A percentile compares a stretch with the other conserved stretches of the same genome.
phyloP scores from a whole-genome alignment of 2,113 vertebrate genomes.

The Riparia riparia region DNA sequence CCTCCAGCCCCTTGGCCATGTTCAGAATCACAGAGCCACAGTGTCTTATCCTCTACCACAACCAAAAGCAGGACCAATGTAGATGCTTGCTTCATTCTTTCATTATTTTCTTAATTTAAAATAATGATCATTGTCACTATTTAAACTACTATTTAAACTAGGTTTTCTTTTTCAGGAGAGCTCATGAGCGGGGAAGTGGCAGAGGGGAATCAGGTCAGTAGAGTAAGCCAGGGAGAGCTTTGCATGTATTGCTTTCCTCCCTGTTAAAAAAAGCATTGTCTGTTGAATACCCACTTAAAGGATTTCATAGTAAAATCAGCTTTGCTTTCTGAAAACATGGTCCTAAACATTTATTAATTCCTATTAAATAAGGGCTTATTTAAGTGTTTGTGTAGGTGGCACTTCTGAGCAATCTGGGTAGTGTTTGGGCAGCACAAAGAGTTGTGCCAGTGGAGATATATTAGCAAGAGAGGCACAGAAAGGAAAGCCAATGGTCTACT shows the following conservation, averaged over 20 bases:
- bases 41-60: neutral
- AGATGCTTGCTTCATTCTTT: neutral
- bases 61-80: neutral
- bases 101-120: neutral
- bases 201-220: neutral
- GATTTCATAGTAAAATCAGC: neutral
- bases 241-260: accelerated
- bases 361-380: neutral
- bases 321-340: neutral
- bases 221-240: neutral
- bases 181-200: neutral
- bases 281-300: neutral
- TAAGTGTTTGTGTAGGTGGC: neutral
- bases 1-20: neutral
- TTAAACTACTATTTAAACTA: neutral
- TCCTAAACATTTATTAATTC: neutral
- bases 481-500: neutral
- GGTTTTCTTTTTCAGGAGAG: neutral
- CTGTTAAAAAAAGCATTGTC: neutral
- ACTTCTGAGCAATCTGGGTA: neutral
- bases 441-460: neutral
- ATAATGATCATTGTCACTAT: neutral
- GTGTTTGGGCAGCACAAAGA: neutral
- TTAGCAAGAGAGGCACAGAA: neutral
- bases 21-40: neutral